These are phyloP conservation scores for Onychorhynchus coronatus DNA, from an alignment of 2,113 vertebrate species.

Conservation along the genomic window DNA sequence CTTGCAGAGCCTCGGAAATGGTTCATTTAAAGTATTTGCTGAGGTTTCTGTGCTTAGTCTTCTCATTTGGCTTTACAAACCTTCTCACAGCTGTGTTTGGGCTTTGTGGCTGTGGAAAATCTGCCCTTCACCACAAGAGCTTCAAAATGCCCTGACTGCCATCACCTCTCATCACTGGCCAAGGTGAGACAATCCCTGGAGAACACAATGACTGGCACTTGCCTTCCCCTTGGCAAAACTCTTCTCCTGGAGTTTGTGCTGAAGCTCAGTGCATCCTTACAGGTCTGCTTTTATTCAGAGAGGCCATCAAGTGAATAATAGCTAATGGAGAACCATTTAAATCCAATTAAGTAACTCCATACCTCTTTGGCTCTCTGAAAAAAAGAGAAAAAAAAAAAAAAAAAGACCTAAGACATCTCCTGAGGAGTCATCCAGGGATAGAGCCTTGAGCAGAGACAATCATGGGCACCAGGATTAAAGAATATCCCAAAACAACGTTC, in stretches of 20 bases:
- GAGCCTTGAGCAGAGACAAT: not conserved
- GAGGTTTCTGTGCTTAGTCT: not conserved
- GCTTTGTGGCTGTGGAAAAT: not conserved
- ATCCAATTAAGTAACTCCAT: not conserved
- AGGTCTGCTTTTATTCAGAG: not conserved
- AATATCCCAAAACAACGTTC: rapidly evolving
- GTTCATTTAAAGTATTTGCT: not conserved
- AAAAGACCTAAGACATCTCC: not conserved
- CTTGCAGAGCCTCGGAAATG: not conserved
- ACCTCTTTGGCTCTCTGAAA: not conserved
- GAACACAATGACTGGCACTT: not conserved
- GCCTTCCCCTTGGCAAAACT: not conserved
- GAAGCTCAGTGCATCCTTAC: not conserved
- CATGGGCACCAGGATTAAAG: rapidly evolving
- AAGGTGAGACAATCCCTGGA: not conserved
- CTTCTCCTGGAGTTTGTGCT: not conserved
- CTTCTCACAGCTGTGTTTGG: not conserved
- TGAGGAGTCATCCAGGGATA: not conserved
- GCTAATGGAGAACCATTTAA: not conserved
- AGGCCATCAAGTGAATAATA: not conserved
- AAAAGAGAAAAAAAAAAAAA: rapidly evolving
- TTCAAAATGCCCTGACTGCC: not conserved
- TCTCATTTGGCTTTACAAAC: not conserved
- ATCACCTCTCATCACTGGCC: not conserved
- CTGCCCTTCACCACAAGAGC: not conserved